Base-by-base conservation (phyloP, 1,140 invertebrate species). In the Penaeus japonicus region DNA sequence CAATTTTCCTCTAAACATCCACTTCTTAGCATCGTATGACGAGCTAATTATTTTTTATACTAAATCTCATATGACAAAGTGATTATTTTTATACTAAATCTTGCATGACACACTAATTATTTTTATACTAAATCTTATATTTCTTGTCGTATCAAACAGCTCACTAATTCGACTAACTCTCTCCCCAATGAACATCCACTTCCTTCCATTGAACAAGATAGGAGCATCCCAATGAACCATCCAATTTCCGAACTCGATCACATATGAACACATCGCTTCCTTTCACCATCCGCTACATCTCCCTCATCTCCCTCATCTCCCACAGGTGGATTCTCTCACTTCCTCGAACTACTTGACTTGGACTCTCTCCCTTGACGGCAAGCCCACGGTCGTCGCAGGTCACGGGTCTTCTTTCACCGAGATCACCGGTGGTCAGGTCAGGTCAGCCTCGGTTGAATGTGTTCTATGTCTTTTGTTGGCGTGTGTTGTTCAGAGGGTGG, bases 341-440 rank as follows among this genome's bases (percentile, higher is more conserved):
- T 73, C 20, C 27, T 35, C 54, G n/a, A 78, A 54, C 20, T 78
- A 88, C 70, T 70, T 88, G 70, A 47, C 87, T 22, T 59, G 73
- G 35, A 47, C 35, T 20, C 77, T 90, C 24, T 90, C 89, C 4
- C 59, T 90, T 30, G 89, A 90, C 86, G 84, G 82, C 59, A 84
- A 88, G 20, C 47, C 86, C 1, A 85, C 82, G 3, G 7, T 88
- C 7, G 55, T 90, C 57, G 83, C 73, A 15, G 89, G 89, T 35
- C 78, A 81, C 54, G 59, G 24, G 0, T 4, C 53, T 1, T 83
- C 62, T 53, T 85, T 88, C 65, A 75, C 80, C 0, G 89, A 90
- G 73, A 82, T 90, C 59, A 80, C 85, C 18, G 89, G 86, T 3
- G 89, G 89, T 5, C 85, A 90, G 89, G 89, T 90, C 27, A 62